Evolutionary conservation across 2,113 vertebrate genomes (phyloP), one percentile per base, ranked within the genome.

Genomic region (Cyanoramphus novaezelandiae): DNA sequence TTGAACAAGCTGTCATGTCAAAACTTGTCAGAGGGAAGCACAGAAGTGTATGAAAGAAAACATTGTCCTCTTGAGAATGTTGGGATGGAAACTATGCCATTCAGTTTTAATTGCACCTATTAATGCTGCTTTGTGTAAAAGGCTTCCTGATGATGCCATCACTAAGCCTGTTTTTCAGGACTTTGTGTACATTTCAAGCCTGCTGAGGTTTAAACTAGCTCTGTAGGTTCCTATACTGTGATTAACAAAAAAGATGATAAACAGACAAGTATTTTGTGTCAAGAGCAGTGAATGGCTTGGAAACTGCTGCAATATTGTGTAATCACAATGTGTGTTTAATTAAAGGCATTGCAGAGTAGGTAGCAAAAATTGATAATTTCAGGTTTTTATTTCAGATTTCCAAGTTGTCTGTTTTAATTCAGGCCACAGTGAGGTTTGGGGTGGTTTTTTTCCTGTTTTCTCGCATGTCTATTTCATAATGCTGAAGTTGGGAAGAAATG

Each of bases 61-160:
- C 70, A 50, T 72, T 92, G 88, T 92, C 74, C 28, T 92, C 62
- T 17, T 91, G 78, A 77, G 65, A 92, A 82, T 5, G 37, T 72
- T 90, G 39, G 65, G 53, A 89, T 53, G 80, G 92, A 92, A 95
- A 67, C n/a, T 14, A 46, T 7, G 2, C 93, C 78, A 92, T 87
- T 91, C 35, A 6, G 13, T 94, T 97, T 93, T 95, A 94, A 94
- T 96, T 95, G n/a, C 28, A 72, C 53, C 92, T 88, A 43, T 96
- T 93, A 93, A 52, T 44, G 2, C 52, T 57, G 74, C 41, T 86
- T 10, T 1, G 7, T 89, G 33, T n/a, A 72, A 71, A 90, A 88
- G 59, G 71, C 55, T 95, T 94, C 82, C 55, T 81, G 74, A 74
- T 93, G 93, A 93, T 95, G 92, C n/a, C n/a, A 49, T 86, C 84